A percentile compares a stretch with the other conserved stretches of the same genome.
phyloP scores from a whole-genome alignment of 2,113 vertebrate species.

The Microtus oregoni region DNA sequence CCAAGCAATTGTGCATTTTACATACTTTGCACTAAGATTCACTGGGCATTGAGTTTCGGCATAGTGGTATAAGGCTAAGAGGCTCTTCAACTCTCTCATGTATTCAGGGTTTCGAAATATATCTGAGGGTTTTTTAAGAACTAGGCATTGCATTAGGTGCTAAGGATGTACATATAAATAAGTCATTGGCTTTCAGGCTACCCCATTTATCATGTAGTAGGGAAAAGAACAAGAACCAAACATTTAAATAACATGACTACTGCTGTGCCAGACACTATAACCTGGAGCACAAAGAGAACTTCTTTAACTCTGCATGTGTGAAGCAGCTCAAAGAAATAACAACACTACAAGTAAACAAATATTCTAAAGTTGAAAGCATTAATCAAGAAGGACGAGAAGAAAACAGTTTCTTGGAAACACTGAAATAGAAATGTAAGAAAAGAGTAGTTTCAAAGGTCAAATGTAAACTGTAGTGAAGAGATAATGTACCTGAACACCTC shows the following conservation, averaged over 20 bases:
- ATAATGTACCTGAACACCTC: background rate
- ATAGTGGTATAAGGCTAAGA: no score
- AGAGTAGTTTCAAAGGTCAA: background rate
- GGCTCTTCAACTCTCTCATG: background rate
- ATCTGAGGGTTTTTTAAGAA: background rate
- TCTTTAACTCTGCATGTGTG: background rate
- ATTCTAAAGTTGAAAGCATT: background rate
- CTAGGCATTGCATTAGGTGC: background rate
- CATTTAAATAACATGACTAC: background rate
- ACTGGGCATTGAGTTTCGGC: background rate
- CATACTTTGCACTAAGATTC: background rate
- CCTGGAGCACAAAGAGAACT: background rate
- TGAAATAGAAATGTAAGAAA: constrained; percentile 22
- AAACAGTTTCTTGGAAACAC: constrained; percentile 25
- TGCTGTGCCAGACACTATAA: background rate
- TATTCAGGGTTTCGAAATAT: background rate
- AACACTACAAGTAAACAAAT: background rate
- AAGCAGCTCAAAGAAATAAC: background rate
- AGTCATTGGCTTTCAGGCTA: background rate
- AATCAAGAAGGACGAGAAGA: background rate
- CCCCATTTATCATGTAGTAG: background rate
- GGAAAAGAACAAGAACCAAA: background rate
- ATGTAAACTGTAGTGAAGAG: constrained; percentile 12
- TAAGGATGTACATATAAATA: background rate
- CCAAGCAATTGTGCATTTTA: background rate